Evolutionary conservation across 2,888 invertebrate genomes (phyloP), one percentile per base, ranked within the genome.

Genomic region (Noctua comes): DNA sequence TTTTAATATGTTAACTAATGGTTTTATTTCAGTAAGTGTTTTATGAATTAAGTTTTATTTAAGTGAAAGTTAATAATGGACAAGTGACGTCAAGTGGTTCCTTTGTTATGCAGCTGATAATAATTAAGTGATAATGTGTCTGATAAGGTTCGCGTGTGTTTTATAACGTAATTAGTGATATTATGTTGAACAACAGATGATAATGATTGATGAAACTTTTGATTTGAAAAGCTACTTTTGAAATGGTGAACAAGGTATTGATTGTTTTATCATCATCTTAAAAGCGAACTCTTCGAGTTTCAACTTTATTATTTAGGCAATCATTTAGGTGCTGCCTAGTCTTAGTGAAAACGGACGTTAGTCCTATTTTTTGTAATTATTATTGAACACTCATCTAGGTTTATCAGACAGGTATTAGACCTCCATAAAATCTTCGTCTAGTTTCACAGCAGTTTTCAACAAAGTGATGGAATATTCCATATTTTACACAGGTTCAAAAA

Each of bases 71-170:
- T 84, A 51, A 79, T 51, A 46, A 73, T 86, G 86, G 85, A 90
- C 86, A 89, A 90, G 92, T 94, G 93, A 91, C 88, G 87, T 91
- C 84, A 91, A 82, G 66, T 86, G 80, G 86, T 91, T 90, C 87
- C 91, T 93, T 94, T 94, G 93, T 93, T 91, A 85, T 77, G 84
- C 71, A 73, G 85, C 79, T 84, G 83, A 84, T 81, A 80, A 86
- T 82, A 90, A 76, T 85, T 86, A 86, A 89, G 82, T 87, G 84
- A 57, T 64, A 36, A 76, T 81, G 88, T 90, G 89, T 70, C 7
- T 86, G 87, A 87, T 87, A 86, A 86, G 70, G 27, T 59, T 82
- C 76, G 79, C 86, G 77, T 83, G 85, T 83, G 66, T 70, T 65
- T 68, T 27, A 78, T 69, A 62, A 71, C 10, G 18, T 51, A 54